Base-by-base conservation (phyloP, 2,797 vertebrate genomes). In the Micropoecilia bifurca region DNA sequence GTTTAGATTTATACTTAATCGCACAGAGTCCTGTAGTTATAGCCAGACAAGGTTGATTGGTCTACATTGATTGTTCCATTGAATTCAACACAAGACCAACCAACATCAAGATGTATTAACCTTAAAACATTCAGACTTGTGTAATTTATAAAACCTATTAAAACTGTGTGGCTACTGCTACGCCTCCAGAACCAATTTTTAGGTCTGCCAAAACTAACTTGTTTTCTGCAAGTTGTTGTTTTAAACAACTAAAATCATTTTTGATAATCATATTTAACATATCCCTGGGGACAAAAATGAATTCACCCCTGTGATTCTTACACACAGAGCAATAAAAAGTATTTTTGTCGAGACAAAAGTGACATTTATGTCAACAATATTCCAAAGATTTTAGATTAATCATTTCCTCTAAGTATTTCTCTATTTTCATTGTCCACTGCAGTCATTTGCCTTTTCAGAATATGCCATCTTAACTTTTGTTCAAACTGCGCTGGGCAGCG, bases 401-500 rank as follows among this genome's bases (percentile, higher is more conserved):
- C 7, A 2, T 74, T 18, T 74, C 6, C 22, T 69, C 69, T 53
- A 47, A 57, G 28, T 33, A 72, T 20, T 71, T 33, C 47, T 84
- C 28, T 85, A 30, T 73, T 76, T 79, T 68, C 68, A 76, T 39
- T 74, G 20, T 71, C 74, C 53, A 12, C n/a, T 48, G 28, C 80
- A 73, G n/a, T 72, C 69, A 74, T 61, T 85, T 76, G 81, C 83
- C 77, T 76, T 82, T 80, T 55, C 84, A 80, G 41, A 81, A 90
- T 77, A 71, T 89, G 63, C 50, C 66, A 33, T 59, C 68, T 72
- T 72, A 85, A 89, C 85, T 91, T 91, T 87, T 76, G 50, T 74
- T 85, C 72, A 87, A 86, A 86, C 81, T 87, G 80, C 76, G 82
- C 77, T 88, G 87, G 86, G 76, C 83, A 71, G 30, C 20, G 57